Percentiles rank a stretch among this genome's conserved stretches.
phyloP scores from a whole-genome alignment of 2,888 invertebrate genomes.

The Ectobius pallidus region DNA sequence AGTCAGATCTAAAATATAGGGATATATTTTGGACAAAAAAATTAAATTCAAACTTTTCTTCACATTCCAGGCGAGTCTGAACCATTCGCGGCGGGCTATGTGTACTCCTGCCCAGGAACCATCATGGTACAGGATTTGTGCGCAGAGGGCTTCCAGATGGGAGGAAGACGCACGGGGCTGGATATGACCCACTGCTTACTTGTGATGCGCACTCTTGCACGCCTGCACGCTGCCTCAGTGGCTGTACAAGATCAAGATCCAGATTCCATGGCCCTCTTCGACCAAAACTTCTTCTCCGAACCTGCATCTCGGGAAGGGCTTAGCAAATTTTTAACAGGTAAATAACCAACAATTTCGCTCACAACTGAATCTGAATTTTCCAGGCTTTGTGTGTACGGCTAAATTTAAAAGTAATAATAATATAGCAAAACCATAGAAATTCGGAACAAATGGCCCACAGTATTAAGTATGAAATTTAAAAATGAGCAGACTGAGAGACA shows the following conservation, averaged over 20 bases:
- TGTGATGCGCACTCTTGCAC: background rate
- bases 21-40: no score
- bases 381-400: no score
- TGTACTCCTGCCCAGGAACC: background rate
- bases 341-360: background rate
- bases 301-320: background rate
- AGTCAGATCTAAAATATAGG: no score
- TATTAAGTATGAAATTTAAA: no score
- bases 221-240: conserved; percentile 6
- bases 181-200: conserved; percentile 1
- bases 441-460: no score
- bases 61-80: background rate
- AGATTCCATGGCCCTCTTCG: background rate
- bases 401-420: no score
- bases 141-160: conserved; percentile 9
- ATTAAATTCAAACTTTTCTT: no score
- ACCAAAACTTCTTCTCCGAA: background rate
- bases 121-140: conserved; percentile 2
- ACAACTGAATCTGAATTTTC: no score
- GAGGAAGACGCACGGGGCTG: background rate
- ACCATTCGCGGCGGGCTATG: background rate
- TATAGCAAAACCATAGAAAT: no score
- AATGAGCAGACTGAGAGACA: no score
- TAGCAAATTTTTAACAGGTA: background rate
- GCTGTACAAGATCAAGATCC: conserved; percentile 4